Evolutionary conservation across 2,113 vertebrate species (phyloP), one percentile per base, ranked within the genome.

Genomic region (Nibea albiflora): DNA sequence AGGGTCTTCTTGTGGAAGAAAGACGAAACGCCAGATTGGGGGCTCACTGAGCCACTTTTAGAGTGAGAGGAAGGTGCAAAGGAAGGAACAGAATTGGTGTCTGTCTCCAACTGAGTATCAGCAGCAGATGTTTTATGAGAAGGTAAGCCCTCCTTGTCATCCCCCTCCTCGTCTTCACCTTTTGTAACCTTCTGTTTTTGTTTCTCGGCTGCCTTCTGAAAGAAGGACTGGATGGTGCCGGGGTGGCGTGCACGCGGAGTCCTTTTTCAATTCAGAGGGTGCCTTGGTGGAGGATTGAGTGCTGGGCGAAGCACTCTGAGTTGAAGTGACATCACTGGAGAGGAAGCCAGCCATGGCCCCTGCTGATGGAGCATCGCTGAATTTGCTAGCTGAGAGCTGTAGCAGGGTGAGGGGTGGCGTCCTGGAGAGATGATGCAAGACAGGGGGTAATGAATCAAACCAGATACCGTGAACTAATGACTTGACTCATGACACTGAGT

Each of bases 371-470:
- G 92, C 87, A 1, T 95, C 93, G 0, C 88, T 95, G 89, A 99
- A 99, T 85, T 97, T 99, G 90, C 93, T 96, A 24, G 97, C 97
- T 0, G 94, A 97, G 62, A 99, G 93, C 63, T 96, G 94, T 17
- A 99, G 93, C 44, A 96, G 91, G 47, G 94, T 96, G 80, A 99
- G 94, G 0, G 98, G 95, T 8, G 98, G 98, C 83, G 92, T 96
- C 98, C 98, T 99, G 90, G 57, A 52, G 42, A 91, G 2, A 69
- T 19, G 14, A 72, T 14, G 60, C 5, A 73, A 58, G 16, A 80
- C 22, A 42, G 35, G 35, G n/a, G 12, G 19, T 67, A n/a, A 61
- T 11, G 31, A 57, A 57, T 58, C 61, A 75, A 62, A 84, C 24
- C 58, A 12, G 19, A 72, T 57, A 54, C 4, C 11, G 46, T 62